Evolutionary conservation across 2,888 invertebrate genomes (phyloP).

Genomic region (Thymelicus lineola): DNA sequence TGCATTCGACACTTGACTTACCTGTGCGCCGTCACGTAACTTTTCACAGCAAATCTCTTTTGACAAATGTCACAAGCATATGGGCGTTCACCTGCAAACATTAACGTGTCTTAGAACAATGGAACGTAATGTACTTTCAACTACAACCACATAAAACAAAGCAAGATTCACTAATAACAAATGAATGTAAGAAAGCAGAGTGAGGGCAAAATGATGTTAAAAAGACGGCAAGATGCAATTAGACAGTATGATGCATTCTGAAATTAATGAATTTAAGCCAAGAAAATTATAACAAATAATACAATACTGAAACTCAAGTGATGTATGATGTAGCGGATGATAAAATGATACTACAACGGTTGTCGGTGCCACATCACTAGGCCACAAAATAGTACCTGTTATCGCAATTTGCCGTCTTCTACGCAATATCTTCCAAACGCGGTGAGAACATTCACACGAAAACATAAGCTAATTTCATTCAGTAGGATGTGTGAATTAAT

Average conservation of each 20-base stretch:
- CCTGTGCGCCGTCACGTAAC: constrained; percentile 92
- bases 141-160: constrained; percentile 17
- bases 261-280: constrained; percentile 76
- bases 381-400: constrained; percentile 62
- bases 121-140: background rate
- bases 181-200: constrained; percentile 57
- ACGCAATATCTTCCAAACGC: constrained; percentile 48
- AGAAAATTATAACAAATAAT: constrained; percentile 68
- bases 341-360: constrained; percentile 58
- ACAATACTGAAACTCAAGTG: constrained; percentile 62
- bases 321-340: constrained; percentile 71
- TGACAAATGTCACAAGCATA: constrained; percentile 92
- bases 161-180: constrained; percentile 40
- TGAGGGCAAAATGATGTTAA: constrained; percentile 72
- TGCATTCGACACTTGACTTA: constrained; percentile 47
- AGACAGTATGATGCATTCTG: constrained; percentile 71
- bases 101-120: constrained; percentile 20
- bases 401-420: constrained; percentile 82
- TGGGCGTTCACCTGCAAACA: constrained; percentile 88
- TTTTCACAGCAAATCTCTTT: constrained; percentile 92
- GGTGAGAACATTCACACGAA: constrained; percentile 47
- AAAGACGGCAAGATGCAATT: constrained; percentile 85
- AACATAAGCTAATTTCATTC: constrained; percentile 34
- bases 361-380: constrained; percentile 83
- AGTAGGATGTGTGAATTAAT: constrained; percentile 45